Conservation (phyloP, 2,888 invertebrate species). For the Chironomus riparius region DNA sequence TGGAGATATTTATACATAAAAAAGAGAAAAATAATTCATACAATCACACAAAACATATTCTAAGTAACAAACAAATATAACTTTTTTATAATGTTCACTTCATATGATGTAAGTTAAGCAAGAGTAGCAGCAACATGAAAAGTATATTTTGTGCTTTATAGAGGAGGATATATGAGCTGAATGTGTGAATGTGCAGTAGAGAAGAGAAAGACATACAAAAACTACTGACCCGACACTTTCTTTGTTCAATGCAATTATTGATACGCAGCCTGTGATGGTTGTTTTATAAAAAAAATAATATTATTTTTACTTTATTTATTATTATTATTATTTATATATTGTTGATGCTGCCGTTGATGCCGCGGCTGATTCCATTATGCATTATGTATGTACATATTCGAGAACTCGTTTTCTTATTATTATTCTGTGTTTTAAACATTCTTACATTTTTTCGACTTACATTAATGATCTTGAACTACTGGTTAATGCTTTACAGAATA, state of each 20-base stretch:
- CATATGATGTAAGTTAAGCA: too few relatives aligned
- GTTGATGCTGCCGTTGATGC: too few relatives aligned
- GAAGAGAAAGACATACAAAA: background rate
- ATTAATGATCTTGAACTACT: slow-evolving; percentile 16
- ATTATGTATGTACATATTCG: too few relatives aligned
- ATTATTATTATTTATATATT: too few relatives aligned
- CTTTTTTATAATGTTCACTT: too few relatives aligned
- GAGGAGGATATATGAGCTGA: background rate
- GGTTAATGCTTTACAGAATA: background rate
- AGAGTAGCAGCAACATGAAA: background rate
- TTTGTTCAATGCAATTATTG: slow-evolving; percentile 19
- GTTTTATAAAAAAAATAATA: too few relatives aligned
- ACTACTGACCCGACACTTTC: slow-evolving; percentile 26
- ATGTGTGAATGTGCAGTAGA: background rate
- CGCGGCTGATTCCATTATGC: too few relatives aligned
- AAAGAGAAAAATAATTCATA: background rate
- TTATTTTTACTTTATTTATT: too few relatives aligned
- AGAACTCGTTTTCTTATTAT: background rate
- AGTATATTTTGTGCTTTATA: background rate
- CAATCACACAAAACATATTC: background rate
- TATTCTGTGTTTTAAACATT: background rate
- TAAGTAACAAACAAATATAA: too few relatives aligned
- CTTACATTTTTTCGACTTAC: background rate
- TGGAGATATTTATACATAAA: background rate
- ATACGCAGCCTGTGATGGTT: background rate